Evolutionary conservation across 1,140 invertebrate species (phyloP), one percentile per base, ranked within the genome.

Genomic region (Chymomyza costata): DNA sequence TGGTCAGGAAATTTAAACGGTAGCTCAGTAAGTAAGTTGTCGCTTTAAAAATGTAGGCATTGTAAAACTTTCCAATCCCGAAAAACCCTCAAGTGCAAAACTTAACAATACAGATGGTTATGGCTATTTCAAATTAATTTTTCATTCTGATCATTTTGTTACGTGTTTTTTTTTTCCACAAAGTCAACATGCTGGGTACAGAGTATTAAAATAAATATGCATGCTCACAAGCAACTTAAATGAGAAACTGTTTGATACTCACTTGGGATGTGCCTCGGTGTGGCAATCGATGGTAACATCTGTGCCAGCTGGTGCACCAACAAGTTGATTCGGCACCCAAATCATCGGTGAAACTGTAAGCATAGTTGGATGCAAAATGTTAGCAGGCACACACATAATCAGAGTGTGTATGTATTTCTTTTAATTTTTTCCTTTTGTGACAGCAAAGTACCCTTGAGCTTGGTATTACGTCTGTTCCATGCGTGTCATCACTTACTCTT

Each of bases 271-370:
- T n/a, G 95, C 95, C 81, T 97, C 95, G 1, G 95, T 95, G 78
- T 95, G 92, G 84, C 96, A 97, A 86, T 97, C 95, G 74, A 97
- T 92, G 3, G 94, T 96, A 34, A 97, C 94, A 86, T 95, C 93
- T 14, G 93, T 95, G 35, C 93, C 94, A 31, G 92, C 89, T 41
- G 94, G 94, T 19, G 94, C 94, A 3, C 95, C 95, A 45, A 97
- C 93, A 86, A 96, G 88, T 87, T 96, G 94, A 89, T 96, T 96
- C 53, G 93, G 94, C 43, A 85, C 94, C 91, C 93, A 95, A 71
- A 96, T 95, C 92, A 95, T 94, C 15, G 95, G 95, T 3, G 93
- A 93, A 88, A 97, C 94, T 97, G 87, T 1, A 59, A 43, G 49
- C 17, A 25, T 19, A 40, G 41, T 43, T 62, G 17, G 45, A 65